These are phyloP conservation scores for Drosophila trapezifrons DNA, from an alignment of 1,140 invertebrate species.

Conservation along the genomic window DNA sequence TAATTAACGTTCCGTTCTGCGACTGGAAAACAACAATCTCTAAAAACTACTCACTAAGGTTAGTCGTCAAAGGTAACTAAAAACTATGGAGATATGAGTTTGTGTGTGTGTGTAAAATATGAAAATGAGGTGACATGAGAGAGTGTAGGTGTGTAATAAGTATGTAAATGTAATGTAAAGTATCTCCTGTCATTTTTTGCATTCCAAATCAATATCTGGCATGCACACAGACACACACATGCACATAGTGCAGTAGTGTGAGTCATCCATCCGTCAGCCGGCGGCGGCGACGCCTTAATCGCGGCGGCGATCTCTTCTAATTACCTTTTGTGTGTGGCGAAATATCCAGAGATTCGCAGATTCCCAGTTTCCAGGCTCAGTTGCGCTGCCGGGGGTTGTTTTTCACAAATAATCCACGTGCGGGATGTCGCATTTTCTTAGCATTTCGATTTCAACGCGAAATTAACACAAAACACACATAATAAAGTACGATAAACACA, in stretches of 20 bases:
- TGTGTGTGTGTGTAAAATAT: constrained; percentile 18
- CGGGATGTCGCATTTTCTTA: constrained; percentile 13
- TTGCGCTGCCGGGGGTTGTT: constrained; percentile 24
- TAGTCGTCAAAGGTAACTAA: constrained; percentile 34
- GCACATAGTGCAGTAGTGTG: constrained; percentile 7
- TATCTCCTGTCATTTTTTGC: constrained; percentile 34
- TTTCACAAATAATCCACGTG: constrained; percentile 11
- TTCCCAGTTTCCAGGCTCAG: constrained; percentile 9
- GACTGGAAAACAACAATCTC: constrained; percentile 42
- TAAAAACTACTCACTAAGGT: constrained; percentile 48
- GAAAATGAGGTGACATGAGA: constrained; percentile 13
- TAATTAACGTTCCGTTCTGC: constrained; percentile 21
- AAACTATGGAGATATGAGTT: not conserved
- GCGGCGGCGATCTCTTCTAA: constrained; percentile 33
- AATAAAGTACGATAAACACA: constrained; percentile 7
- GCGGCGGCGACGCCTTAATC: constrained; percentile 35
- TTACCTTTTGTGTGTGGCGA: constrained; percentile 33
- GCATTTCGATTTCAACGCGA: constrained; percentile 12
- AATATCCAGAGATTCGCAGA: constrained; percentile 33
- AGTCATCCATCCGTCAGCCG: constrained; percentile 42
- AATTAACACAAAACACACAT: constrained; percentile 9
- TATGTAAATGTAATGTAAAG: constrained; percentile 12
- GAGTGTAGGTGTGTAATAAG: constrained; percentile 3
- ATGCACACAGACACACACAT: constrained; percentile 17
- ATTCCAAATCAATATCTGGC: constrained; percentile 49